Evolutionary conservation across 2,888 invertebrate species (phyloP).

Genomic region (Dasysyrphus albostriatus): DNA sequence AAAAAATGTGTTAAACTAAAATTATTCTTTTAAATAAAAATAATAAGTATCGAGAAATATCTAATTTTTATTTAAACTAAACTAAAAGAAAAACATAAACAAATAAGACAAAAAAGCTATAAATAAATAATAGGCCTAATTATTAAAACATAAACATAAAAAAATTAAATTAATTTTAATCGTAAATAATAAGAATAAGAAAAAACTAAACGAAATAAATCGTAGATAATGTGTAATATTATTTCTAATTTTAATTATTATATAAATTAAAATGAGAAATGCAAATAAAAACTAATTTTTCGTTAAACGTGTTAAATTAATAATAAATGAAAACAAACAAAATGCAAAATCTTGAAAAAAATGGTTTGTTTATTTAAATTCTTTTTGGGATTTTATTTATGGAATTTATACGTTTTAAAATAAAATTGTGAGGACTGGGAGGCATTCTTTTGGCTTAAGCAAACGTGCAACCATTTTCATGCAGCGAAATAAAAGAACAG

Average conservation of each 20-base stretch:
- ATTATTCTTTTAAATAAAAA: slow-evolving; percentile 50
- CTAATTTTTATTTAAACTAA: slow-evolving; percentile 45
- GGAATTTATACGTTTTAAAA: background rate
- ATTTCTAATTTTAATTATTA: slow-evolving; percentile 73
- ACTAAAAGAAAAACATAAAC: slow-evolving; percentile 15
- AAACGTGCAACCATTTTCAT: no score
- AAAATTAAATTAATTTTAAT: slow-evolving; percentile 40
- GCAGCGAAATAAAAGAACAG: no score
- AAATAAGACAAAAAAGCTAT: slow-evolving; percentile 49
- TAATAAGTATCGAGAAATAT: slow-evolving; percentile 17
- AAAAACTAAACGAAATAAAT: slow-evolving; percentile 57
- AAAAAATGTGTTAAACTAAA: slow-evolving; percentile 61
- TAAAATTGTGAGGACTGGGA: no score
- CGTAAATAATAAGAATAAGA: slow-evolving; percentile 42
- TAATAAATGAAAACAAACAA: slow-evolving; percentile 73
- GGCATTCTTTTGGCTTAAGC: no score
- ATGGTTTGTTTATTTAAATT: slow-evolving; percentile 1
- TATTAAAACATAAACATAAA: slow-evolving; percentile 43
- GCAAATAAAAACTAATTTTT: slow-evolving; percentile 74
- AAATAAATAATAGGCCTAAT: slow-evolving; percentile 72
- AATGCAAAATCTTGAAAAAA: slow-evolving; percentile 67
- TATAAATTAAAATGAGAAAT: slow-evolving; percentile 71
- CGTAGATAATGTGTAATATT: slow-evolving; percentile 75
- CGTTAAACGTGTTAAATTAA: slow-evolving; percentile 76
- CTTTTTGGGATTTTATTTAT: background rate